A percentile compares a stretch with the other conserved stretches of the same genome.
These are phyloP conservation scores for Zenarchopterus dispar DNA, from an alignment of 2,797 vertebrate genomes.

Conservation along the genomic window DNA sequence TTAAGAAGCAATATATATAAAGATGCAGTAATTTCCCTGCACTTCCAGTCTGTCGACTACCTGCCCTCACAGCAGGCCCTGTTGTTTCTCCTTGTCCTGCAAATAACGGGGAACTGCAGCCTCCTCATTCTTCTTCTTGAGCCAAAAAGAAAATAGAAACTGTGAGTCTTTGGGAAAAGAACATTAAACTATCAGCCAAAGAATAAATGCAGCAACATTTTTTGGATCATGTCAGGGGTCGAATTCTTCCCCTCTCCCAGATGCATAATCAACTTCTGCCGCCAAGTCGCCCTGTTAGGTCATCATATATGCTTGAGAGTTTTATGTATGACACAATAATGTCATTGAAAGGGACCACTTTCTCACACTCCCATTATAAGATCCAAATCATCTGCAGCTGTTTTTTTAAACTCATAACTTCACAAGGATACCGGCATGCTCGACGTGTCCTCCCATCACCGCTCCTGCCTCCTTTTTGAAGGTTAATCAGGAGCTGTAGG, in stretches of 20 bases:
- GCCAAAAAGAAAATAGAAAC: conserved; percentile 58
- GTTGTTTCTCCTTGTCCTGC: conserved; percentile 33
- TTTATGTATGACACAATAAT: conserved; percentile 71
- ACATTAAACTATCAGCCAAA: conserved; percentile 77
- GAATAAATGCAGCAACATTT: conserved; percentile 74
- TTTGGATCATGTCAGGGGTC: conserved; percentile 74
- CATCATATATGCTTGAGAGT: conserved; percentile 61
- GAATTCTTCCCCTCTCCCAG: conserved; percentile 75
- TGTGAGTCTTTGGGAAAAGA: conserved; percentile 72
- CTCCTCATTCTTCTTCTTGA: conserved; percentile 46
- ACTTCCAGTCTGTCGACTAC: conserved; percentile 30
- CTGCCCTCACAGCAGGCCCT: conserved; percentile 36
- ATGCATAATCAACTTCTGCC: conserved; percentile 65
- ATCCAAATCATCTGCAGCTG: not conserved
- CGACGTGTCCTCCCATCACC: too few species aligned
- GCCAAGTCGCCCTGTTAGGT: conserved; percentile 63
- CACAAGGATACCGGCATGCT: too few species aligned
- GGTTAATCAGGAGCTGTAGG: too few species aligned
- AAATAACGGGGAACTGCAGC: conserved; percentile 48
- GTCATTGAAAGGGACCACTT: conserved; percentile 54
- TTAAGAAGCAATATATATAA: conserved; percentile 19
- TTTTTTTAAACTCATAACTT: too few species aligned
- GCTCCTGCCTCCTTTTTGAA: too few species aligned
- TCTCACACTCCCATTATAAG: conserved; percentile 46
- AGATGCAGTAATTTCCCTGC: conserved; percentile 7